These are phyloP conservation scores for Orchestia grillus DNA, from an alignment of 1,140 invertebrate genomes.

Conservation along the genomic window DNA sequence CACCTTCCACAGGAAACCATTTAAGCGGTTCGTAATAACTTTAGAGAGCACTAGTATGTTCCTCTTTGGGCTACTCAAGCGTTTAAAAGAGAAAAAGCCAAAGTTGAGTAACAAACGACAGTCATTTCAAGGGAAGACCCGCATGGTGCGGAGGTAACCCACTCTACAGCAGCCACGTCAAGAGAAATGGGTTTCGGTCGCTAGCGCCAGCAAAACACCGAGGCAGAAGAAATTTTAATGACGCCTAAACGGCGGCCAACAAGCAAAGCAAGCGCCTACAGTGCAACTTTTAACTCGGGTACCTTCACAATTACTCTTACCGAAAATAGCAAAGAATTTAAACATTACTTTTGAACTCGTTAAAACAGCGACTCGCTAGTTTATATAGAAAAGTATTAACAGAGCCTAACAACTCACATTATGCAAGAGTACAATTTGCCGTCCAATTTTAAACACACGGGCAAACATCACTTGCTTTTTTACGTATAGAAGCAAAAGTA, in stretches of 20 bases:
- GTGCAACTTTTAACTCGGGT: not conserved
- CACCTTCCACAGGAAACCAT: not conserved
- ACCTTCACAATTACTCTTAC: not conserved
- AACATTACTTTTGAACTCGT: not conserved
- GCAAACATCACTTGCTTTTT: no score
- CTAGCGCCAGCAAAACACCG: not conserved
- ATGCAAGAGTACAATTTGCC: no score
- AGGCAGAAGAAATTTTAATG: constrained; percentile 8
- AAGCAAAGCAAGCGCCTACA: not conserved
- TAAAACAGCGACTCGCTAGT: no score
- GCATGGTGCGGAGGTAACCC: not conserved
- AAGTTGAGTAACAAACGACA: not conserved
- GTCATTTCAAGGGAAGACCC: not conserved
- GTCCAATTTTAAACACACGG: no score
- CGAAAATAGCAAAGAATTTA: not conserved
- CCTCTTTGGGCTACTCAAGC: not conserved
- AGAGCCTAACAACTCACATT: no score
- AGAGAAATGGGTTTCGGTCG: constrained; percentile 10
- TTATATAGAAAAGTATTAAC: no score
- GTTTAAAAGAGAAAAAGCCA: not conserved
- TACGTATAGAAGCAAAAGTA: no score
- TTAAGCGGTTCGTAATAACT: not conserved
- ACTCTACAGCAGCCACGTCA: not conserved
- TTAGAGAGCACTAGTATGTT: not conserved
- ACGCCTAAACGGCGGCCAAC: not conserved